Base-by-base conservation (phyloP, 2,797 vertebrate genomes). In the Bothrops alternatus region DNA sequence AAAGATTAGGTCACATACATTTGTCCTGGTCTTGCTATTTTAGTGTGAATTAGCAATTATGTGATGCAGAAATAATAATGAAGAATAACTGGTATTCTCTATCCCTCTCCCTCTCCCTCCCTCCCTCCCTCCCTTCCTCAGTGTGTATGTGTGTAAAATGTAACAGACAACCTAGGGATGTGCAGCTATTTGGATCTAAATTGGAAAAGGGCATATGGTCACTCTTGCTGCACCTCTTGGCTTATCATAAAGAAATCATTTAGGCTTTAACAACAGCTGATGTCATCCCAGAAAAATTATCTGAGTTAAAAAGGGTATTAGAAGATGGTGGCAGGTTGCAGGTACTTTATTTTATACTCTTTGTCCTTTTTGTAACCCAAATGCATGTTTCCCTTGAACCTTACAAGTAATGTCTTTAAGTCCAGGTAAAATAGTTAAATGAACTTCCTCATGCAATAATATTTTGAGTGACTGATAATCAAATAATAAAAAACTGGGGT, bases 401-500 rank as follows among this genome's bases (percentile, higher is more conserved):
- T 73, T 0, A 0, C 16, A 73, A 16, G 1, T 8, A 73, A 73
- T 42, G 69, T 20, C 16, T 37, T 37, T 37, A 78, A 78, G 32
- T 32, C 32, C 18, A 78, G 18, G 6, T 78, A 42, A 37, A 78
- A n/a, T 50, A 86, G 90, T 78, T 85, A 90, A 92, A 95, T 53
- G 50, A 93, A 90, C 13, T 92, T 63, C n/a, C 65, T 1, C 88
- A 16, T 91, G 86, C 32, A 8, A 28, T 92, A 58, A 26, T 12
- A 2, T 78, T 86, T 90, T 18, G 16, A 73, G 6, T 37, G 69
- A 37, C 32, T 37, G 1, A 78, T 37, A 78, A 42, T 78, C 32
- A 73, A 69, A 69, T 37, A 37, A 37, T 37, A 73, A 78, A 78
- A 78, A 78, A 20, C 6, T 86, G 94, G 90, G 93, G 93, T 96